Percentiles rank a stretch among this genome's conserved stretches.
Evolutionary conservation across 2,113 vertebrate genomes (phyloP).

Genomic region (Lates calcarifer): DNA sequence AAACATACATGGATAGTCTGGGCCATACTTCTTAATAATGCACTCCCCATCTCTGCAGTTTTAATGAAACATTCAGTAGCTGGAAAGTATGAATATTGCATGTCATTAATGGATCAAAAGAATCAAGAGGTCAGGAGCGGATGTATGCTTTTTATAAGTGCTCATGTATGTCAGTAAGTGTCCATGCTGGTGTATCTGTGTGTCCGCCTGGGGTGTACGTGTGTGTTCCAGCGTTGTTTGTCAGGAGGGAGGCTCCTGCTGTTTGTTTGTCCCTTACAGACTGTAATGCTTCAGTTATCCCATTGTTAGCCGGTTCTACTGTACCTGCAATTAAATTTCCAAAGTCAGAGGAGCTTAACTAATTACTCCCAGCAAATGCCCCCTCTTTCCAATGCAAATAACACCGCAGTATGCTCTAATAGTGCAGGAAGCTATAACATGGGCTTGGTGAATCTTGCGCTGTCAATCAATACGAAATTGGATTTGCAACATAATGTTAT

Average conservation of each 20-base stretch:
- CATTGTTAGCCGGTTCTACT: conserved; percentile 72
- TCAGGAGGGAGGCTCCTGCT: conserved; percentile 51
- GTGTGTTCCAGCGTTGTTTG: conserved; percentile 26
- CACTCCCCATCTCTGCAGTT: conserved; percentile 55
- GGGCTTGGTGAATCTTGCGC: conserved; percentile 53
- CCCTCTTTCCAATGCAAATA: conserved; percentile 73
- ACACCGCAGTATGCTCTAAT: conserved; percentile 63
- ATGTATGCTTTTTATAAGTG: conserved; percentile 25
- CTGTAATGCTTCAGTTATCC: conserved; percentile 74
- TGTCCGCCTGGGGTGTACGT: not conserved
- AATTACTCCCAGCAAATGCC: conserved; percentile 77
- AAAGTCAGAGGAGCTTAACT: conserved; percentile 78
- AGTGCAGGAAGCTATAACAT: conserved; percentile 67
- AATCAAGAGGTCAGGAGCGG: conserved; percentile 59
- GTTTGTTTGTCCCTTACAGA: conserved; percentile 62
- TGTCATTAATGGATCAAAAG: conserved; percentile 74
- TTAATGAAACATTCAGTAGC: conserved; percentile 75
- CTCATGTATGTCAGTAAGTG: not conserved
- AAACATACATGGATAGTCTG: conserved; percentile 55
- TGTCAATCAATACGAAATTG: conserved; percentile 82
- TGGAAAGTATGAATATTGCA: conserved; percentile 72
- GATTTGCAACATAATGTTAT: conserved; percentile 78
- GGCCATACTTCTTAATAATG: conserved; percentile 63
- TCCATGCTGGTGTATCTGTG: not conserved
- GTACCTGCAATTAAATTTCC: conserved; percentile 82